These are phyloP conservation scores for Chydorus sphaericus DNA, from an alignment of 2,888 invertebrate genomes.

Conservation along the genomic window DNA sequence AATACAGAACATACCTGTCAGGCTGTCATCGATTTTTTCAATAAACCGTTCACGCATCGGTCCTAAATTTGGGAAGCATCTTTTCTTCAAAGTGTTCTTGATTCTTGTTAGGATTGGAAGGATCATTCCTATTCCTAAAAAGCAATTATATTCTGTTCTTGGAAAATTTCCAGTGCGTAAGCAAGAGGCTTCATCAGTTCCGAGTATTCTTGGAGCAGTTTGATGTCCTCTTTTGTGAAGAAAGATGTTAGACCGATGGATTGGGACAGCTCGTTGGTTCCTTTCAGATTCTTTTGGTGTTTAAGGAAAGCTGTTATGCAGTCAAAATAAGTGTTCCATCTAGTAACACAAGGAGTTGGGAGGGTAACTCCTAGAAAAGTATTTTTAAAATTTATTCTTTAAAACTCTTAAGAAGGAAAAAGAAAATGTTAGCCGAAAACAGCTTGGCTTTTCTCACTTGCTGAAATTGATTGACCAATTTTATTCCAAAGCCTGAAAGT, in stretches of 20 bases:
- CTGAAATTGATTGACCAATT: not conserved
- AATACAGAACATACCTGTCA: not conserved
- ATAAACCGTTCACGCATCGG: not conserved
- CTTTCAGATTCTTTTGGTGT: not conserved
- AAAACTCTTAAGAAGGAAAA: too few relatives aligned
- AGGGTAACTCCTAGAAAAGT: not conserved
- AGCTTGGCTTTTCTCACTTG: constrained; percentile 3
- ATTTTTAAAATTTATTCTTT: too few relatives aligned
- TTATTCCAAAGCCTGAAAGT: not conserved
- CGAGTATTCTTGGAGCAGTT: not conserved
- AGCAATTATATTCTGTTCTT: not conserved
- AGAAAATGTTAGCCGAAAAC: too few relatives aligned
- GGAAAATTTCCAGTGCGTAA: not conserved
- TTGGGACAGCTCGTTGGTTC: not conserved
- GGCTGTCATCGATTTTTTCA: not conserved
- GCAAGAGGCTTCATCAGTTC: not conserved
- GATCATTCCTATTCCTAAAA: not conserved
- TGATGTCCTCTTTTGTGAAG: not conserved
- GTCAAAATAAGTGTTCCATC: not conserved
- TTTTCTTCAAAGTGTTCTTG: not conserved
- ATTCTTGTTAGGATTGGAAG: not conserved
- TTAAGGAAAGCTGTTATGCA: not conserved
- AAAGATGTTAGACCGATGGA: not conserved
- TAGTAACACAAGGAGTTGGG: not conserved
- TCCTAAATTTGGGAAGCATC: not conserved